Evolutionary conservation across 2,113 vertebrate species (phyloP).

Genomic region (Mirounga angustirostris): DNA sequence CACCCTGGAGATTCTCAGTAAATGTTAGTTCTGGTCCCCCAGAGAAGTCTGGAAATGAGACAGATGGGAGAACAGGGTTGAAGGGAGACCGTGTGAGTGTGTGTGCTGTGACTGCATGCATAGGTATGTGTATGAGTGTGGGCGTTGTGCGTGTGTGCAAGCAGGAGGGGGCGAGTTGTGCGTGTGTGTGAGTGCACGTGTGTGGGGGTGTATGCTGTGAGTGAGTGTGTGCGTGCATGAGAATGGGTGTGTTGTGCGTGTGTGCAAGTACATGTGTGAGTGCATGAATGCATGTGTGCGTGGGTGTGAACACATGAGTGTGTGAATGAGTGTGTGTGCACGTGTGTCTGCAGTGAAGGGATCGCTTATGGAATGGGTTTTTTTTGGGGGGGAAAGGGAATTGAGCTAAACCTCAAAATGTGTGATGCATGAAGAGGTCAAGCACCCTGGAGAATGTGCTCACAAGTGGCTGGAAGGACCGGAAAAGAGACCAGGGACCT

Average conservation of each 20-base stretch:
- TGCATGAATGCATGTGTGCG: accelerated
- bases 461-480: not conserved
- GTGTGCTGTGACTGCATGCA: not conserved
- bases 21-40: not conserved
- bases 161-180: not conserved
- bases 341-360: not conserved
- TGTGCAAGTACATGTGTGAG: not conserved
- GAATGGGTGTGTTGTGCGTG: no score
- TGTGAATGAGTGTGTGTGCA: accelerated
- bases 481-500: not conserved
- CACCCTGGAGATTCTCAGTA: not conserved
- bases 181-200: not conserved
- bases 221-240: not conserved
- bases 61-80: no score
- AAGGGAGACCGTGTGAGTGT: no score
- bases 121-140: not conserved
- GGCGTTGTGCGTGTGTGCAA: not conserved
- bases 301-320: no score
- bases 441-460: not conserved
- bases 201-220: not conserved
- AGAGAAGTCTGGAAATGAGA: not conserved
- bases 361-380: not conserved
- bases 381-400: not conserved
- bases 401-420: not conserved
- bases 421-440: not conserved